These are phyloP conservation scores for Sardina pilchardus DNA, from an alignment of 2,113 vertebrate genomes.

Conservation along the genomic window DNA sequence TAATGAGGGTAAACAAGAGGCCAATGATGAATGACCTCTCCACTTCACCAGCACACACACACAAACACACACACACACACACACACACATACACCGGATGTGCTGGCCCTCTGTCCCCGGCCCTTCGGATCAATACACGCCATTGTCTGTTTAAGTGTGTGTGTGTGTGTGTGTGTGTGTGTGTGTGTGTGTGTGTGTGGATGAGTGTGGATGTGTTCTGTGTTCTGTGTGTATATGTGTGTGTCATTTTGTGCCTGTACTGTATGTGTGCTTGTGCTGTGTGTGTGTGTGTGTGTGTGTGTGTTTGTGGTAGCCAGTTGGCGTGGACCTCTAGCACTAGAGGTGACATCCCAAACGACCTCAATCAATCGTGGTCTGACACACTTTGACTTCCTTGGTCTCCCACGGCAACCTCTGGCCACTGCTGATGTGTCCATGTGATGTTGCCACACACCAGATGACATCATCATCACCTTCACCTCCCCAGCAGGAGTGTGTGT, in stretches of 20 bases:
- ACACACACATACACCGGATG: constrained; percentile 6
- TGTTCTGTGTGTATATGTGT: constrained; percentile 1
- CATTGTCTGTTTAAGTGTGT: neutral
- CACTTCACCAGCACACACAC: neutral
- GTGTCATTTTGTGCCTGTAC: neutral
- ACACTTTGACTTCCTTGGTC: neutral
- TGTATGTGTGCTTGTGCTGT: neutral
- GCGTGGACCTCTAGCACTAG: neutral
- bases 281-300: neutral
- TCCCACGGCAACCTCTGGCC: neutral
- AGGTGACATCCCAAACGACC: neutral
- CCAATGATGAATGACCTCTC: neutral
- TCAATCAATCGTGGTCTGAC: neutral
- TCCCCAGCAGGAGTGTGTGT: neutral
- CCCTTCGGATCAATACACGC: neutral
- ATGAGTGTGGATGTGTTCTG: neutral
- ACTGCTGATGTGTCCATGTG: neutral
- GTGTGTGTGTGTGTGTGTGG: neutral
- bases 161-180: neutral
- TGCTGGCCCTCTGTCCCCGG: neutral
- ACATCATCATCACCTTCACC: no score
- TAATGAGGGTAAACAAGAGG: constrained; percentile 8
- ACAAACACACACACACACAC: neutral
- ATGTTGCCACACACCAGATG: no score
- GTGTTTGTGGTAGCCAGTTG: neutral